Conservation (phyloP, 2,888 invertebrate genomes). For the Tineola bisselliella region DNA sequence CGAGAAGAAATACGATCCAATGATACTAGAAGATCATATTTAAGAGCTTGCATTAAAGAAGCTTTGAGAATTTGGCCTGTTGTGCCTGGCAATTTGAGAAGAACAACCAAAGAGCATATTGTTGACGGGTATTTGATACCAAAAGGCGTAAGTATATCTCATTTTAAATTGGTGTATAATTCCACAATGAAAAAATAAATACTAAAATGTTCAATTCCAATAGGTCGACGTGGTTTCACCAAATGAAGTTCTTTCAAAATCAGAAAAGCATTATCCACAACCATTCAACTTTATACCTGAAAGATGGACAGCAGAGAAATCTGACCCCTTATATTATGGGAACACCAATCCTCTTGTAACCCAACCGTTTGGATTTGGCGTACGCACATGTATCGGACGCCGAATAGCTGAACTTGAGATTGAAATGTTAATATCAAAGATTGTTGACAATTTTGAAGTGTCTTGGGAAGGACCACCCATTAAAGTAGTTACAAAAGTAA, state of each 20-base stretch:
- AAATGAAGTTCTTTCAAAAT: slow-evolving; percentile 71
- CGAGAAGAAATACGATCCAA: slow-evolving; percentile 38
- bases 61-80: slow-evolving; percentile 55
- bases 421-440: slow-evolving; percentile 54
- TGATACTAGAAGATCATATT: slow-evolving; percentile 42
- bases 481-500: slow-evolving; percentile 32
- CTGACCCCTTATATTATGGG: slow-evolving; percentile 47
- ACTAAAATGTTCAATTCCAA: no score
- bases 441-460: slow-evolving; percentile 35
- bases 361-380: slow-evolving; percentile 75
- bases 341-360: slow-evolving; percentile 69
- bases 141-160: slow-evolving; percentile 38
- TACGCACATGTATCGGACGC: slow-evolving; percentile 74
- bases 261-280: slow-evolving; percentile 64
- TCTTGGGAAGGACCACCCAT: slow-evolving; percentile 50
- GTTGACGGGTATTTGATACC: slow-evolving; percentile 52
- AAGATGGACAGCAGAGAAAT: slow-evolving; percentile 72
- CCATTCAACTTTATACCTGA: slow-evolving; percentile 71
- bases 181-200: neutral
- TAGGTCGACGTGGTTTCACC: slow-evolving; percentile 81
- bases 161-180: neutral
- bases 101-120: slow-evolving; percentile 44
- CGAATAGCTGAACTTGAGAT: slow-evolving; percentile 78
- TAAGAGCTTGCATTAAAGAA: slow-evolving; percentile 74
- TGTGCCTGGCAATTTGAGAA: slow-evolving; percentile 41